Conservation (phyloP, 37 sponge, comb jelly and placozoan genomes). For the Cliona cf. orientalis region DNA sequence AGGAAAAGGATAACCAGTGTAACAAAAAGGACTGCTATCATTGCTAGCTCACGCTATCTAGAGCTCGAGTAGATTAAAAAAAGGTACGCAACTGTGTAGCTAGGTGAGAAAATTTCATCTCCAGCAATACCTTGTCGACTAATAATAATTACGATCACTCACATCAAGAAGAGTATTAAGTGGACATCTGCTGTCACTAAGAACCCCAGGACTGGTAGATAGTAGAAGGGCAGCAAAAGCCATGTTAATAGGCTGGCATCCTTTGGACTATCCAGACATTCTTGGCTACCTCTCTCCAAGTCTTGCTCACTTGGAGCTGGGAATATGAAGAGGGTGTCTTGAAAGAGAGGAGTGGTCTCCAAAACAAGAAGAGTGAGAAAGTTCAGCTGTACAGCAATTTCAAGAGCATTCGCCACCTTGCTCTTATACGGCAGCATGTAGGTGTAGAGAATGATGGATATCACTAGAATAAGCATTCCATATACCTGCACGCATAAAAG, state of each 20-base stretch:
- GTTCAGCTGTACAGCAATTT: constrained; percentile 25
- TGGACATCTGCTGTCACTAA: not conserved
- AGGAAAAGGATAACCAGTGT: too few relatives aligned
- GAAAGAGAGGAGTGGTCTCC: constrained; percentile 1
- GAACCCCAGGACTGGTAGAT: constrained; percentile 16
- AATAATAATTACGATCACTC: too few relatives aligned
- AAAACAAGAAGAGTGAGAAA: constrained; percentile 31
- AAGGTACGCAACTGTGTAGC: too few relatives aligned
- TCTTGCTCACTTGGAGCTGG: too few relatives aligned
- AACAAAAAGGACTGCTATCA: too few relatives aligned
- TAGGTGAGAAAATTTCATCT: too few relatives aligned
- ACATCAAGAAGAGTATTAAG: not conserved
- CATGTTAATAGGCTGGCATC: constrained; percentile 3
- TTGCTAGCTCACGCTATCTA: too few relatives aligned
- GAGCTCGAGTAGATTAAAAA: too few relatives aligned
- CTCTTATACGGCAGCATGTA: constrained; percentile 45
- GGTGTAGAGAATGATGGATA: constrained; percentile 15
- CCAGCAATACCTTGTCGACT: too few relatives aligned
- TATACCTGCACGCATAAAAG: not conserved
- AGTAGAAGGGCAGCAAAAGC: constrained; percentile 37
- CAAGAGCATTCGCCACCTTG: constrained; percentile 28
- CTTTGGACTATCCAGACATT: not conserved
- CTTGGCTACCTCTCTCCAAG: not conserved
- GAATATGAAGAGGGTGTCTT: not conserved
- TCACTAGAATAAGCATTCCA: constrained; percentile 1